Conservation (phyloP, 2,888 invertebrate genomes). For the Hyposoter didymator region DNA sequence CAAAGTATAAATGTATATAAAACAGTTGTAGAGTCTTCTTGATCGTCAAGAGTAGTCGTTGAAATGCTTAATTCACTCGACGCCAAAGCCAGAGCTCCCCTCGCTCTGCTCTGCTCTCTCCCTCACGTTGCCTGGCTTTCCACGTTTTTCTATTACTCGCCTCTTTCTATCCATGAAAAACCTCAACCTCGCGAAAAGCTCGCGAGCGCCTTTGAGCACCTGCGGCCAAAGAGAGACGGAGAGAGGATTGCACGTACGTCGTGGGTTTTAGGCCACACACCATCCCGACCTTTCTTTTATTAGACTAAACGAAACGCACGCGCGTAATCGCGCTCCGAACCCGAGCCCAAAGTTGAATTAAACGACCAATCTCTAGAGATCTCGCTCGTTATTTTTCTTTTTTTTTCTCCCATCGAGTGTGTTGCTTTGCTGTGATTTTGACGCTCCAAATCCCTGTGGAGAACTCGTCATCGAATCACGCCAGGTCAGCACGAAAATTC, state of each 20-base stretch:
- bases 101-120: not conserved
- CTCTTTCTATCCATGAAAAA: slow-evolving; percentile 7
- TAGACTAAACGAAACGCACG: slow-evolving; percentile 69
- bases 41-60: slow-evolving; percentile 69
- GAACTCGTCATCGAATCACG: slow-evolving; percentile 42
- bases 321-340: slow-evolving; percentile 70
- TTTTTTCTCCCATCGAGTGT: slow-evolving; percentile 17
- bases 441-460: slow-evolving; percentile 60
- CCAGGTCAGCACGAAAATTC: slow-evolving; percentile 30
- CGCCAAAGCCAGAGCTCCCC: slow-evolving; percentile 40
- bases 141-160: not conserved
- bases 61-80: slow-evolving; percentile 77
- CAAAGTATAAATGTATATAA: slow-evolving; percentile 34
- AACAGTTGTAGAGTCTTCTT: slow-evolving; percentile 33
- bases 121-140: slow-evolving; percentile 1
- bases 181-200: slow-evolving; percentile 35
- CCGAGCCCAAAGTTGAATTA: slow-evolving; percentile 54
- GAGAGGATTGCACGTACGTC: not conserved
- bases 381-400: not conserved
- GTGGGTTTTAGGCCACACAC: slow-evolving; percentile 41
- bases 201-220: slow-evolving; percentile 2
- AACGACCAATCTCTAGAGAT: slow-evolving; percentile 20
- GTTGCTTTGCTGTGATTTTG: slow-evolving; percentile 51
- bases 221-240: not conserved
- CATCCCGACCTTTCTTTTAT: slow-evolving; percentile 73